phyloP scores from a whole-genome alignment of 2,113 vertebrate genomes.

The Scolopax mira region DNA sequence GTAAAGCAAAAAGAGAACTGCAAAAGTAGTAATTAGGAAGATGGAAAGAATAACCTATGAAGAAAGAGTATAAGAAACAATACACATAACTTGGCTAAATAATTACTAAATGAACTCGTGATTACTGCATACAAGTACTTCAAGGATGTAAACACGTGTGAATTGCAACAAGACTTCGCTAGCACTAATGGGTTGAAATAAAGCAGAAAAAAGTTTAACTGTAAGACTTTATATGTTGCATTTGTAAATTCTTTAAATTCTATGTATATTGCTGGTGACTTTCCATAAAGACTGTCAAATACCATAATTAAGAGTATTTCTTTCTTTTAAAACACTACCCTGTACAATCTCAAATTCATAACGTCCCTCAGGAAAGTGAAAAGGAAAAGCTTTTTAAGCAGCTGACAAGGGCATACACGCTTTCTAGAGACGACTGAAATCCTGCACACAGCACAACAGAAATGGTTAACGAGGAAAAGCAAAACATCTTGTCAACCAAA shows the following conservation, averaged over 20 bases:
- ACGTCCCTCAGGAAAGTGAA: background rate
- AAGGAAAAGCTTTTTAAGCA: background rate
- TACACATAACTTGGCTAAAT: background rate
- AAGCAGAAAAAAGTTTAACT: background rate
- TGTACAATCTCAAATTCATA: background rate
- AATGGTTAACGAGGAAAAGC: background rate
- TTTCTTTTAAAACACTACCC: background rate
- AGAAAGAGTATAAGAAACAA: background rate
- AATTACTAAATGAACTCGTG: background rate
- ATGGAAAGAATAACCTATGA: background rate
- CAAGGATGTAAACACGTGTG: background rate
- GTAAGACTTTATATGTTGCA: background rate
- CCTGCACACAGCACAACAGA: background rate
- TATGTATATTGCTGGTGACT: background rate
- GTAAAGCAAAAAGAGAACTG: background rate
- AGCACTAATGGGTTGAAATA: background rate
- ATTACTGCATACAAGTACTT: background rate
- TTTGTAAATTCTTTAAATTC: background rate
- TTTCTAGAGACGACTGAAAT: background rate
- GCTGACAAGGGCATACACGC: background rate
- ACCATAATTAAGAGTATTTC: background rate
- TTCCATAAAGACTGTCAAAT: background rate
- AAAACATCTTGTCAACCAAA: background rate
- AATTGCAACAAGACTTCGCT: background rate
- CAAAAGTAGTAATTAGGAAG: conserved; percentile 27